phyloP scores from a whole-genome alignment of 92 coral and sea anemone species.

The Umimayanthus chanpuru region DNA sequence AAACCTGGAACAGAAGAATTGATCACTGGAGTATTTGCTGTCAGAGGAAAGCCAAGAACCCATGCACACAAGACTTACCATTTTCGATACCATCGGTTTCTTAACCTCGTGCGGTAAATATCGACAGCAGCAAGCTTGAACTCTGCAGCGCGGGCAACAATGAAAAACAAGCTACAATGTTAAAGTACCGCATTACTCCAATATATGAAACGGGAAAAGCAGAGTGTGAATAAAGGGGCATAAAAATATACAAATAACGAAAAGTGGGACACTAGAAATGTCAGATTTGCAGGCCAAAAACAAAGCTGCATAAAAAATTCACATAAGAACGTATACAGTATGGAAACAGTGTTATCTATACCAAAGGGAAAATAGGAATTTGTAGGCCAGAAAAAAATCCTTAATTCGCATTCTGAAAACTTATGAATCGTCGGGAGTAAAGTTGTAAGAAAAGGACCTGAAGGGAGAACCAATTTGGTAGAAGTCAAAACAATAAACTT shows the following conservation, averaged over 20 bases:
- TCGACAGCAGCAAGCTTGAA: constrained; percentile 90
- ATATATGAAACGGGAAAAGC: too few relatives aligned
- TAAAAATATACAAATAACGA: background rate
- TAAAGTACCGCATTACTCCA: background rate
- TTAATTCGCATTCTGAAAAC: too few relatives aligned
- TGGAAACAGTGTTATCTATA: too few relatives aligned
- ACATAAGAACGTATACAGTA: background rate
- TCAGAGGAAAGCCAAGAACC: too few relatives aligned
- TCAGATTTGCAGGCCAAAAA: background rate
- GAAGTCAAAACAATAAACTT: too few relatives aligned
- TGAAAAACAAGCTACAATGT: background rate
- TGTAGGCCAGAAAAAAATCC: background rate
- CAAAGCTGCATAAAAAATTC: background rate
- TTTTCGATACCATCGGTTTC: constrained; percentile 87
- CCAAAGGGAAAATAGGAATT: too few relatives aligned
- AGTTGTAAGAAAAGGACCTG: too few relatives aligned
- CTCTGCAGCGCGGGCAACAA: constrained; percentile 43
- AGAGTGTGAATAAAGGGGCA: too few relatives aligned
- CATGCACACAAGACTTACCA: constrained; percentile 42
- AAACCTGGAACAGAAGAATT: background rate
- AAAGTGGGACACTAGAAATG: background rate
- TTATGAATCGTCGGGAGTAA: too few relatives aligned
- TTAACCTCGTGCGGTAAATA: constrained; percentile 82
- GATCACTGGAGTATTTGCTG: background rate
- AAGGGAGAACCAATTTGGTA: too few relatives aligned